Base-by-base conservation (phyloP, 2,113 vertebrate genomes). In the Ornithorhynchus anatinus region DNA sequence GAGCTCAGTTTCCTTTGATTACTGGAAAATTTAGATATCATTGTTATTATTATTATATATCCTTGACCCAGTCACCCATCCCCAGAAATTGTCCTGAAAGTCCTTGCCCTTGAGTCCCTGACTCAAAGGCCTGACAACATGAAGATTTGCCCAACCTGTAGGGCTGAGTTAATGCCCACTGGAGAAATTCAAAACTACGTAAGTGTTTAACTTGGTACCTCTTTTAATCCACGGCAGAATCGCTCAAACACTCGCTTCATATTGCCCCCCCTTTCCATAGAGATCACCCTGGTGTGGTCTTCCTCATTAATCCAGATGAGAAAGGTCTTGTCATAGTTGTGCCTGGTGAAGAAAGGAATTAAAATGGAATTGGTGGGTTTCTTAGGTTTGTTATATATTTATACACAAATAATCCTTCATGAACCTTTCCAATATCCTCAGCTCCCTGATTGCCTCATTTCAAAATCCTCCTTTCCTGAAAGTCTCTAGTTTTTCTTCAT, bases 241-340 rank as follows among this genome's bases (percentile, higher is more conserved):
- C 96, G 93, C 61, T 97, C 96, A 89, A 97, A 98, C 52, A 97
- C 96, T 23, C 95, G 87, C 71, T 97, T 97, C 96, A 98, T 97
- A 79, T 97, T 97, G 67, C 96, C 96, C 36, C 96, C 95, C 72
- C 95, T 97, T 79, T 98, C 96, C 96, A 98, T 98, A 66, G 96
- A 97, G 86, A 97, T 98, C 59, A 98, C 91, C 74, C 96, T 92
- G 42, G 95, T 96, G 82, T 98, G 96, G 80, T 98, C 96, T 75
- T 98, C 96, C 74, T 98, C 96, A 66, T 97, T 98, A 85, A 98
- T 92, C 96, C 96, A 97, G 85, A 98, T 90, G 69, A 97, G 92
- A 90, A 97, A 97, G 22, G 95, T 97, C 87, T 96, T 98, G 81
- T 97, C 94, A 12, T 95, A 92, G 91, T 97, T 98, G 84, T 97